Base-by-base conservation (phyloP, 2,888 invertebrate species). In the Schrankia costaestrigalis region DNA sequence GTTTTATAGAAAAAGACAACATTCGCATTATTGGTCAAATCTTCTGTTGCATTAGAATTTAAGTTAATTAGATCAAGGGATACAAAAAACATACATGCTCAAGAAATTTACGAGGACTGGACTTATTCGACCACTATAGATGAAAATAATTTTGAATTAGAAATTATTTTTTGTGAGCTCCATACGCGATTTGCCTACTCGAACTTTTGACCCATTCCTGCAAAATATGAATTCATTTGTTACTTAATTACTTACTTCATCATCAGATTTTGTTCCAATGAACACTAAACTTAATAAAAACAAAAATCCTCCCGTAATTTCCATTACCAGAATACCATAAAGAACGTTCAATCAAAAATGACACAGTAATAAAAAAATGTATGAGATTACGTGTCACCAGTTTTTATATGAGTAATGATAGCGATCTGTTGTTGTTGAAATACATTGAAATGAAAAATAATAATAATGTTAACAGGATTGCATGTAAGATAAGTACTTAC, bases 331-430 rank as follows among this genome's bases (percentile, higher is more conserved):
- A 3, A 8, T 27, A 19, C 18, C 22, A 46, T 39, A 38, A 26
- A 22, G 34, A 41, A 56, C 50, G 26, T 17, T 46, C 11, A 12
- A 29, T 10, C 23, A 37, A 28, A 50, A 42, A 39, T 27, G 13
- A 5, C 11, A n/a, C 22, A 26, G 21, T n/a, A 11, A 14, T 22
- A 27, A 29, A 35, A 33, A 28, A 52, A 47, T 50, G 38, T 26
- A 17, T 26, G 1, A 2, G 28, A 37, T 43, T 31, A 30, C 28
- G 25, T 44, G 28, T 41, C 17, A 14, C 11, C 21, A 31, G 35
- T 42, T 64, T 71, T 54, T 74, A 74, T 73, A 73, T 37, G 15
- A 26, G 15, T n/a, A 3, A 1, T 15, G 71, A 73, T 73, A 65
- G n/a, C 17, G 15, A 75, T 72, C 71, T 53, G 9, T 38, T 56